A percentile compares a stretch with the other conserved stretches of the same genome.
Conservation (phyloP, 2,888 invertebrate genomes). For the Erannis defoliaria region DNA sequence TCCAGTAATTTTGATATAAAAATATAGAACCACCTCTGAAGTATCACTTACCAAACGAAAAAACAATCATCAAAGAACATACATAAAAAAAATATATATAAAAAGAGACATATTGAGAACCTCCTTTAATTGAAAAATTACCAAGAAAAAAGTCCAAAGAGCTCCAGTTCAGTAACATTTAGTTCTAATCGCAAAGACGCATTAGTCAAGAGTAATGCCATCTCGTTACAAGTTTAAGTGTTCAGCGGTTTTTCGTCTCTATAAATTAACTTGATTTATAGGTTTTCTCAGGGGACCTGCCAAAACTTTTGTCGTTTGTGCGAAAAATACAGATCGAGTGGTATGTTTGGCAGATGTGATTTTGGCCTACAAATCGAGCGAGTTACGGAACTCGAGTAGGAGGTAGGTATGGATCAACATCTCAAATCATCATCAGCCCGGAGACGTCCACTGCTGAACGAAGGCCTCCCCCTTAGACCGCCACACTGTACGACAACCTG, state of each 20-base stretch:
- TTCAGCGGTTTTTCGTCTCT: constrained; percentile 72
- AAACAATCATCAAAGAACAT: too few relatives aligned
- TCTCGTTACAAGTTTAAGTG: constrained; percentile 66
- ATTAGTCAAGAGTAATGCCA: constrained; percentile 73
- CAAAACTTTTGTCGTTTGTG: constrained; percentile 74
- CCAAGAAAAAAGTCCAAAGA: not conserved
- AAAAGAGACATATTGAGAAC: constrained; percentile 46
- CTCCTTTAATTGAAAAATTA: constrained; percentile 38
- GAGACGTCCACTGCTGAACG: too few relatives aligned
- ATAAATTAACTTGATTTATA: constrained; percentile 84
- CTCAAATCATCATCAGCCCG: too few relatives aligned
- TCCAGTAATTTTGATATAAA: too few relatives aligned
- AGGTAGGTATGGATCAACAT: too few relatives aligned
- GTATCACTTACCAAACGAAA: too few relatives aligned
- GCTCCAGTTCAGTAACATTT: constrained; percentile 15
- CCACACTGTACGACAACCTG: too few relatives aligned
- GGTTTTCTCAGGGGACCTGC: constrained; percentile 66
- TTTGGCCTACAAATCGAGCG: not conserved
- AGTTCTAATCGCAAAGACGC: constrained; percentile 52
- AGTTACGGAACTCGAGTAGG: too few relatives aligned
- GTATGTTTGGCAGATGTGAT: constrained; percentile 33
- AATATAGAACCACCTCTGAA: too few relatives aligned
- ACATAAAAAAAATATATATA: too few relatives aligned
- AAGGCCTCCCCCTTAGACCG: too few relatives aligned
- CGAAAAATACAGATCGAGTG: constrained; percentile 64